A percentile compares a stretch with the other conserved stretches of the same genome.
phyloP scores from a whole-genome alignment of 2,113 vertebrate genomes.

The Campylomormyrus tamandua region DNA sequence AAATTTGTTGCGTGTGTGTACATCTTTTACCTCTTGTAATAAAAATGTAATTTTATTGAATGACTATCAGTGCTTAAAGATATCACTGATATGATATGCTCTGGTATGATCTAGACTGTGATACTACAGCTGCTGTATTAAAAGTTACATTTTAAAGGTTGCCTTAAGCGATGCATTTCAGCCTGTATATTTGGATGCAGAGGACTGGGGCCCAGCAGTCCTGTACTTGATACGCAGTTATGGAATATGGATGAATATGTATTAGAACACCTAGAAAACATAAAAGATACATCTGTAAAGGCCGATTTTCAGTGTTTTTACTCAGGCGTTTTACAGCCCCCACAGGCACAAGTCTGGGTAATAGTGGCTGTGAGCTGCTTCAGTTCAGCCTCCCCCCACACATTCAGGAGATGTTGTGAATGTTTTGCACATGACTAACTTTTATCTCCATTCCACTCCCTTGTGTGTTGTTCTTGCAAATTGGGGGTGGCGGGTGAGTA shows the following conservation, averaged over 20 bases:
- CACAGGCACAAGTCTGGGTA: neutral
- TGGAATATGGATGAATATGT: neutral
- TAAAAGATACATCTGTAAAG: neutral
- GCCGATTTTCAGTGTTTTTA: neutral
- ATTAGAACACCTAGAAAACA: neutral
- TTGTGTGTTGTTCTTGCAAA: neutral
- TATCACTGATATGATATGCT: neutral
- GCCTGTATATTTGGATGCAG: neutral
- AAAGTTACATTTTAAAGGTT: neutral
- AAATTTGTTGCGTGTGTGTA: neutral
- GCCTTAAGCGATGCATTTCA: neutral
- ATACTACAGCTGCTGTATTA: neutral
- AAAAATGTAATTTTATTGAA: neutral
- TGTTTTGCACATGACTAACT: slow-evolving; percentile 7
- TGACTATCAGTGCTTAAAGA: neutral
- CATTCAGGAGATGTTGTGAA: slow-evolving; percentile 3
- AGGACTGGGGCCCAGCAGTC: neutral
- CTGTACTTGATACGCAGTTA: neutral
- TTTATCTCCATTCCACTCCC: slow-evolving; percentile 5
- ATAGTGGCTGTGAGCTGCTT: neutral
- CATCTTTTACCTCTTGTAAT: neutral
- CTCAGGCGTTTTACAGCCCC: neutral
- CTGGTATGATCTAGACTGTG: neutral
- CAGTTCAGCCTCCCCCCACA: neutral
- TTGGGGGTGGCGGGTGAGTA: neutral